Evolutionary conservation across 2,797 vertebrate species (phyloP).

Genomic region (Atherinosoma microstoma): DNA sequence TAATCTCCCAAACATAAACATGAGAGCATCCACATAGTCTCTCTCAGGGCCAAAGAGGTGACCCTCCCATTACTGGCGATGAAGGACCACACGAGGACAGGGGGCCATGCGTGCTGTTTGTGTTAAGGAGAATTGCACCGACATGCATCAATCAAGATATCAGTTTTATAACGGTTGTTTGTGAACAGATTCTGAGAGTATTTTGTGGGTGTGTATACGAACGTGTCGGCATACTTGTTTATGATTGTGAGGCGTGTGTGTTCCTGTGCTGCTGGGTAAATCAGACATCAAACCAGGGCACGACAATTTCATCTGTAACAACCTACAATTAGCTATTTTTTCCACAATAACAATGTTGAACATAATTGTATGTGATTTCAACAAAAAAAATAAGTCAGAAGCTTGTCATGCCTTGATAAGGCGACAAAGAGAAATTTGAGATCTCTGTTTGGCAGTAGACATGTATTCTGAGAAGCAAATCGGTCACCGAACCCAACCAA

Average conservation of each 20-base stretch:
- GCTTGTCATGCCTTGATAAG: conserved; percentile 39
- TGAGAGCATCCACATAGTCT: conserved; percentile 77
- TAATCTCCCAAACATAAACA: conserved; percentile 89
- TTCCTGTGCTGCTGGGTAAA: conserved; percentile 54
- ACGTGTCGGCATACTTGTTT: conserved; percentile 22
- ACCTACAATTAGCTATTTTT: conserved; percentile 69
- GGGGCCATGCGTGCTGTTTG: conserved; percentile 68
- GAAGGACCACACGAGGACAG: conserved; percentile 59
- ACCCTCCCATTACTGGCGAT: conserved; percentile 77
- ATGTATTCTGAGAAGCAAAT: conserved; percentile 34
- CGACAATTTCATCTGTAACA: conserved; percentile 64
- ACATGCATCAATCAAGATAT: conserved; percentile 72
- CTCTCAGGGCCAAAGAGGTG: conserved; percentile 61
- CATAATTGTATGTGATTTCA: conserved; percentile 70
- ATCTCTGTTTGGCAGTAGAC: conserved; percentile 33
- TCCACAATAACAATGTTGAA: conserved; percentile 63
- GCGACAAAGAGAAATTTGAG: conserved; percentile 43
- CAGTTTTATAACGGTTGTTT: conserved; percentile 65
- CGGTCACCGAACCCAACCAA: conserved; percentile 2
- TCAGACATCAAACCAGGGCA: conserved; percentile 46
- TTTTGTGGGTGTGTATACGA: conserved; percentile 21
- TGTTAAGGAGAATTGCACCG: conserved; percentile 58
- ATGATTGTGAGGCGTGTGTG: conserved; percentile 12
- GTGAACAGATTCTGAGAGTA: conserved; percentile 21
- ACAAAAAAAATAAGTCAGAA: conserved; percentile 53